phyloP scores from a whole-genome alignment of 2,888 invertebrate genomes.

The Miltochrista miniata region DNA sequence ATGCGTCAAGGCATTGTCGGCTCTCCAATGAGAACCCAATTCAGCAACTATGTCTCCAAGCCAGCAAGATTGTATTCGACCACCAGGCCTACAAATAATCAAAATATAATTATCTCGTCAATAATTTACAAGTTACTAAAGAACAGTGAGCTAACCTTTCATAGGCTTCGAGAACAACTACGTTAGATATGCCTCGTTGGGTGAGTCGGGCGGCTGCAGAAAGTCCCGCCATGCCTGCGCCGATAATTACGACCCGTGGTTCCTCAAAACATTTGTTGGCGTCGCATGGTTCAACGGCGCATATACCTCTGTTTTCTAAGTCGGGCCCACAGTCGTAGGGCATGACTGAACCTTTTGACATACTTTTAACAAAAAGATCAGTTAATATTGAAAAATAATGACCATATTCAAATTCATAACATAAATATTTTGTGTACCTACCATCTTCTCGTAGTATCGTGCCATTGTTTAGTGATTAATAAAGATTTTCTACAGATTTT shows the following conservation, averaged over 20 bases:
- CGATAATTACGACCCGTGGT: conserved; percentile 88
- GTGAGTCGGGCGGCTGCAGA: conserved; percentile 89
- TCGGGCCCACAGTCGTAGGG: conserved; percentile 58
- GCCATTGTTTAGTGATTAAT: conserved; percentile 42
- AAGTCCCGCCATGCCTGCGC: conserved; percentile 91
- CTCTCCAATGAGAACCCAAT: conserved; percentile 88
- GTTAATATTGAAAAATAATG: not conserved
- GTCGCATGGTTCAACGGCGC: conserved; percentile 60
- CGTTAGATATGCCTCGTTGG: conserved; percentile 87
- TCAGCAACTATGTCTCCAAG: conserved; percentile 90
- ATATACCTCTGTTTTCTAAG: conserved; percentile 62
- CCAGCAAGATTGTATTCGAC: conserved; percentile 90
- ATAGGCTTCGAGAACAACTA: conserved; percentile 89
- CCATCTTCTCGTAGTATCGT: conserved; percentile 48
- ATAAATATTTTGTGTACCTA: conserved; percentile 48
- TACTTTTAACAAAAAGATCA: conserved; percentile 5
- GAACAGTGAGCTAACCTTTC: conserved; percentile 82
- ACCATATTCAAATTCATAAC: not conserved
- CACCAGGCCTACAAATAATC: conserved; percentile 85
- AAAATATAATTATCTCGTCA: not conserved
- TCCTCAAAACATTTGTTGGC: conserved; percentile 64
- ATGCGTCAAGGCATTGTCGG: conserved; percentile 71
- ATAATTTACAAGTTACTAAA: not conserved
- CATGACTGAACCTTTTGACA: conserved; percentile 34
- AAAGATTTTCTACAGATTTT: conserved; percentile 40